Conservation (phyloP, 1,140 invertebrate genomes). For the Chironomus tepperi region DNA sequence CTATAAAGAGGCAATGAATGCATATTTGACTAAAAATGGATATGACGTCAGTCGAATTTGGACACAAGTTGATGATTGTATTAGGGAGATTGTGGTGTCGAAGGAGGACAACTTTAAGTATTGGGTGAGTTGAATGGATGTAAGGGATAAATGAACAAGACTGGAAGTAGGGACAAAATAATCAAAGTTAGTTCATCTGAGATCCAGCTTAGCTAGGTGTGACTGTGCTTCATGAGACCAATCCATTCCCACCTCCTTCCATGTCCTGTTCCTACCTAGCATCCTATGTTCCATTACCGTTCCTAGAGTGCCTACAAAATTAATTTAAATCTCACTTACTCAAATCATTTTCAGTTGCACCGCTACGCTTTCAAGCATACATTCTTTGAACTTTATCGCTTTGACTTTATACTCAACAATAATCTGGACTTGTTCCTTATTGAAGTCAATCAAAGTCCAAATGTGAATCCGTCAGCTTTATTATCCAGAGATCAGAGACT, state of each 20-base stretch:
- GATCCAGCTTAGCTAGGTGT: too few relatives aligned
- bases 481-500: background rate
- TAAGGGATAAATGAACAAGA: too few relatives aligned
- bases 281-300: too few relatives aligned
- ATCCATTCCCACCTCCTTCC: too few relatives aligned
- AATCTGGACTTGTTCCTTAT: background rate
- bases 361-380: background rate
- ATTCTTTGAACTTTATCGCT: slow-evolving; percentile 12
- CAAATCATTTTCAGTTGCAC: background rate
- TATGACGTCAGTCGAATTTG: background rate
- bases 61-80: slow-evolving; percentile 15
- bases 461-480: background rate
- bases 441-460: slow-evolving; percentile 4
- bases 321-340: background rate
- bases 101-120: background rate
- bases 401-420: background rate
- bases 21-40: background rate
- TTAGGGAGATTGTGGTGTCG: background rate
- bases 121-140: background rate
- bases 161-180: too few relatives aligned
- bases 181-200: too few relatives aligned
- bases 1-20: slow-evolving; percentile 11
- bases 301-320: too few relatives aligned
- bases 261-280: too few relatives aligned
- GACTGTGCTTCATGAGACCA: too few relatives aligned